Percentiles rank a stretch among this genome's conserved stretches.
These are phyloP conservation scores for Hirtodrosophila trivittata DNA, from an alignment of 2,888 invertebrate genomes.

Conservation along the genomic window DNA sequence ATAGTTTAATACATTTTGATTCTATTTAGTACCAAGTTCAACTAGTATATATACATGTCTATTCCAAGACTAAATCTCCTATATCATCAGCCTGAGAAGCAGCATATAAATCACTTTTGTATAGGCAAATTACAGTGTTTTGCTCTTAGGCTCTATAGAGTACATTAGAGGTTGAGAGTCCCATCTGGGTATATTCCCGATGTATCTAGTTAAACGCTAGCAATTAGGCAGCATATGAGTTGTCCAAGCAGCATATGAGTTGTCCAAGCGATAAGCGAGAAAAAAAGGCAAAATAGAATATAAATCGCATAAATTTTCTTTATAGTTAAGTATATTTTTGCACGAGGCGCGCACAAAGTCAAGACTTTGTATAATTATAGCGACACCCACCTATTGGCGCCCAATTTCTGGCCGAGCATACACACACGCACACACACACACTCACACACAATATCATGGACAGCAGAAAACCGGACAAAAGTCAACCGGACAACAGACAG, in stretches of 20 bases:
- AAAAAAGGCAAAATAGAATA: constrained; percentile 24
- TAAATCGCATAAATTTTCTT: background rate
- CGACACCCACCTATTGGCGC: constrained; percentile 81
- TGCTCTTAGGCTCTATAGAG: too few relatives aligned
- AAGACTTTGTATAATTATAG: constrained; percentile 75
- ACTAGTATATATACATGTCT: too few relatives aligned
- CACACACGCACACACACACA: constrained; percentile 24
- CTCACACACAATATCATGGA: constrained; percentile 57
- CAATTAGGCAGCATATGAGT: constrained; percentile 22
- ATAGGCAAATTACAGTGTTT: too few relatives aligned
- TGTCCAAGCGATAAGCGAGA: constrained; percentile 14
- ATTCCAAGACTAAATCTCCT: too few relatives aligned
- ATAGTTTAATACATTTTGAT: too few relatives aligned
- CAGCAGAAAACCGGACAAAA: constrained; percentile 24
- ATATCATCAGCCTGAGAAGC: too few relatives aligned
- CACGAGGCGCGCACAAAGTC: constrained; percentile 80
- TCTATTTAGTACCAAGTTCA: too few relatives aligned
- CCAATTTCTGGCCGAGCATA: constrained; percentile 61
- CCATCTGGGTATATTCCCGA: background rate
- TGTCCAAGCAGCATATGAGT: constrained; percentile 16
- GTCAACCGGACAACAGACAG: constrained; percentile 30
- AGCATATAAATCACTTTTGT: too few relatives aligned
- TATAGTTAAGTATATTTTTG: constrained; percentile 55
- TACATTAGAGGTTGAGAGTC: too few relatives aligned
- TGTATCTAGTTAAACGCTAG: constrained; percentile 2